Percentiles rank a stretch among this genome's conserved stretches.
Evolutionary conservation across 2,797 vertebrate genomes (phyloP).

Genomic region (Myotis pilosus): DNA sequence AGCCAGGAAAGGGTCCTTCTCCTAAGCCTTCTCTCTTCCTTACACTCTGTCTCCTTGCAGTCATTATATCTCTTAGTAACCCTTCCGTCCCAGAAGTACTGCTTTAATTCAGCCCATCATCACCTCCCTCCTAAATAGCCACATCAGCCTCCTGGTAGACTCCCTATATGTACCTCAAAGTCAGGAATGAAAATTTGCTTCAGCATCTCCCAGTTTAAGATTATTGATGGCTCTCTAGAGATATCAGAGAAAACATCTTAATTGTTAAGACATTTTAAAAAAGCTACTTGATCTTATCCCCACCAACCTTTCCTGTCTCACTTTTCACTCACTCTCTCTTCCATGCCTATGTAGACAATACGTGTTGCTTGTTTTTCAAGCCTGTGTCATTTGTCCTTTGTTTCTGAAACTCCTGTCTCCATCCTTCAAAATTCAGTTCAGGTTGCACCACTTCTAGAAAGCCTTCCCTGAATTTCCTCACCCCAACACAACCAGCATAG

Average conservation of each 20-base stretch:
- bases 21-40: neutral
- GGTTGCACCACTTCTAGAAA: neutral
- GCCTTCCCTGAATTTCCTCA: neutral
- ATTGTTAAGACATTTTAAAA: neutral
- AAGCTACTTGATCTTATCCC: neutral
- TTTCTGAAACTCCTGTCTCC: neutral
- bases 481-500: neutral
- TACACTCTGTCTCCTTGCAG: rapidly evolving
- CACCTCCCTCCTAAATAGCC: neutral
- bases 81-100: too few relatives aligned
- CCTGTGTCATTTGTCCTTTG: neutral
- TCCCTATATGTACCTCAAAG: neutral
- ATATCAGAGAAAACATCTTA: neutral
- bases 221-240: neutral
- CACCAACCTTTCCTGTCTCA: too few relatives aligned
- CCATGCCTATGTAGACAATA: neutral
- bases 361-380: neutral
- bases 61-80: neutral
- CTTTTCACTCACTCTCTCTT: neutral
- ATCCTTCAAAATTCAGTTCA: neutral
- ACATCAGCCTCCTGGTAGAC: neutral
- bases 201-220: neutral
- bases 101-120: neutral
- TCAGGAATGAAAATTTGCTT: neutral
- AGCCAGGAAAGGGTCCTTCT: neutral